These are phyloP conservation scores for Falco rusticolus DNA, from an alignment of 2,797 vertebrate species.

Conservation along the genomic window DNA sequence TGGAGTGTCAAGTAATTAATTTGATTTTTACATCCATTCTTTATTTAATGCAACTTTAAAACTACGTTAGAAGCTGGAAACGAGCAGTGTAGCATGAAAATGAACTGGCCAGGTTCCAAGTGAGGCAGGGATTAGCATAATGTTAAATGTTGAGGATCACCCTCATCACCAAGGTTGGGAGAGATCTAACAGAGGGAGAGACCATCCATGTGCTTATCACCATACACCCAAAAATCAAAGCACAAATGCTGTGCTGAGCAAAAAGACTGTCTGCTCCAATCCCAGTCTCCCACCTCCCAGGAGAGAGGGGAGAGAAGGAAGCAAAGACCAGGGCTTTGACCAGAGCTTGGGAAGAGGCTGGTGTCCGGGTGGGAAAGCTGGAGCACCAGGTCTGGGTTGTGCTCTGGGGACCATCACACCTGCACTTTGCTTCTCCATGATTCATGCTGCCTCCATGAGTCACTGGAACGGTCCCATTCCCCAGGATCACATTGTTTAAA, in stretches of 20 bases:
- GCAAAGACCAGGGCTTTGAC: neutral
- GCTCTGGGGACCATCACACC: neutral
- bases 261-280: neutral
- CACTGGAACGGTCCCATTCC: neutral
- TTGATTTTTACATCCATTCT: conserved; percentile 74
- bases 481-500: neutral
- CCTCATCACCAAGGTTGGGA: neutral
- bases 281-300: too few species aligned
- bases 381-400: fast-evolving
- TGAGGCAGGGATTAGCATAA: conserved; percentile 47
- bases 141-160: conserved; percentile 27
- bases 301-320: neutral
- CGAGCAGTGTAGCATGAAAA: conserved; percentile 65
- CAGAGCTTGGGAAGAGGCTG: neutral
- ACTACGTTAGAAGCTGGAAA: conserved; percentile 69
- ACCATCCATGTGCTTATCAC: neutral
- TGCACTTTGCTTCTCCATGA: neutral
- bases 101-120: conserved; percentile 68
- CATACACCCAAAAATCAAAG: neutral
- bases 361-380: neutral
- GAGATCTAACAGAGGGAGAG: neutral
- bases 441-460: fast-evolving
- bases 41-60: conserved; percentile 78
- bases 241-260: fast-evolving
- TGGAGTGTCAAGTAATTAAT: conserved; percentile 81